Evolutionary conservation across 2,797 vertebrate genomes (phyloP).

Genomic region (Microchirus variegatus): DNA sequence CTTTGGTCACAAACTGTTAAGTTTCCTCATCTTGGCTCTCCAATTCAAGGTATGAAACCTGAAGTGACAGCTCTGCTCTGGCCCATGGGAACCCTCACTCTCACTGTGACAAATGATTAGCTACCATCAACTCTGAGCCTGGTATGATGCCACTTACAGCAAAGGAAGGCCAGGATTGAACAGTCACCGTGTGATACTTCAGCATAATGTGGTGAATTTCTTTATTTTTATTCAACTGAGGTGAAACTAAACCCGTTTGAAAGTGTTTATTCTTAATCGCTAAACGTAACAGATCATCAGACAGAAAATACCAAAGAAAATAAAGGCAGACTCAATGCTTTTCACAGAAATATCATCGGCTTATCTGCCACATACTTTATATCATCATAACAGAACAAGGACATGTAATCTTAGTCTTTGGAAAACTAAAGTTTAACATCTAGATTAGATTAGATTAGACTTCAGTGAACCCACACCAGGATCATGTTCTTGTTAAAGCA

Average conservation of each 20-base stretch:
- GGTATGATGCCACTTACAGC: slow-evolving; percentile 41
- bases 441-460: no score
- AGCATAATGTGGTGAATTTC: slow-evolving; percentile 28
- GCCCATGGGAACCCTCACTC: slow-evolving; percentile 43
- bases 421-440: no score
- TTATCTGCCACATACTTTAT: no score
- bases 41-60: slow-evolving; percentile 60
- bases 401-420: no score
- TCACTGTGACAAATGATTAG: slow-evolving; percentile 67
- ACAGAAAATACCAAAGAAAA: not conserved
- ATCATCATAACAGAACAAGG: no score
- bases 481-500: no score
- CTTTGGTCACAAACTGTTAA: slow-evolving; percentile 64
- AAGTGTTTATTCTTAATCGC: not conserved
- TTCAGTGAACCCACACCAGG: no score
- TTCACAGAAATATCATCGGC: no score
- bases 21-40: slow-evolving; percentile 46
- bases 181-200: slow-evolving; percentile 35
- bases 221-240: slow-evolving; percentile 24
- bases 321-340: no score
- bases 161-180: slow-evolving; percentile 36
- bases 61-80: slow-evolving; percentile 57
- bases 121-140: slow-evolving; percentile 48
- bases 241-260: slow-evolving; percentile 31
- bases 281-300: slow-evolving; percentile 1